Conservation (phyloP, 2,113 vertebrate species). For the Cheilinus undulatus region DNA sequence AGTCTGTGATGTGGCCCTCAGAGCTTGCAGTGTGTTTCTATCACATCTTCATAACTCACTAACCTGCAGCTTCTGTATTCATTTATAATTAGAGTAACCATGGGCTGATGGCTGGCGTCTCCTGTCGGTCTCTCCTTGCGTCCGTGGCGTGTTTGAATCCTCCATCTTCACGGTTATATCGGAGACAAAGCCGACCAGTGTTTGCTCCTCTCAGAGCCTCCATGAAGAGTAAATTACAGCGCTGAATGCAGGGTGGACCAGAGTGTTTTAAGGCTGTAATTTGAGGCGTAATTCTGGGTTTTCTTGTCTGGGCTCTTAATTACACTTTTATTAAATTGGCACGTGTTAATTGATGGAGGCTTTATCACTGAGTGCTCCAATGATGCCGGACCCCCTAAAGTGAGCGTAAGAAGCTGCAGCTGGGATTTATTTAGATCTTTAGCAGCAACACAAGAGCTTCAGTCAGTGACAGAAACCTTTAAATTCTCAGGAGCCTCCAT, state of each 20-base stretch:
- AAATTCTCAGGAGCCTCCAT: conserved; percentile 33
- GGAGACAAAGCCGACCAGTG: not conserved
- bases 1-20: too few species aligned
- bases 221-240: conserved; percentile 10
- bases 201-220: not conserved
- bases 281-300: conserved; percentile 12
- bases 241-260: not conserved
- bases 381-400: not conserved
- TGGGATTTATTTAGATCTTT: conserved; percentile 15
- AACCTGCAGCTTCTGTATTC: not conserved
- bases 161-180: too few species aligned
- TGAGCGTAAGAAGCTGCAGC: not conserved
- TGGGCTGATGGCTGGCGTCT: not conserved
- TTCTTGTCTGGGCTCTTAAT: not conserved
- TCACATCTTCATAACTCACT: too few species aligned
- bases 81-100: not conserved
- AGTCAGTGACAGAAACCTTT: conserved; percentile 27
- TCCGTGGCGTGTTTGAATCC: too few species aligned
- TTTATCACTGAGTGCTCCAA: conserved; percentile 8
- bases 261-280: conserved; percentile 6
- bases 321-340: conserved; percentile 24
- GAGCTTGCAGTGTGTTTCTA: too few species aligned
- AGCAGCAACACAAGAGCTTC: conserved; percentile 13
- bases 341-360: conserved; percentile 15
- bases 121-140: not conserved